Percentiles rank a stretch among this genome's conserved stretches.
Conservation (phyloP, 2,797 vertebrate species). For the Dipus sagitta region DNA sequence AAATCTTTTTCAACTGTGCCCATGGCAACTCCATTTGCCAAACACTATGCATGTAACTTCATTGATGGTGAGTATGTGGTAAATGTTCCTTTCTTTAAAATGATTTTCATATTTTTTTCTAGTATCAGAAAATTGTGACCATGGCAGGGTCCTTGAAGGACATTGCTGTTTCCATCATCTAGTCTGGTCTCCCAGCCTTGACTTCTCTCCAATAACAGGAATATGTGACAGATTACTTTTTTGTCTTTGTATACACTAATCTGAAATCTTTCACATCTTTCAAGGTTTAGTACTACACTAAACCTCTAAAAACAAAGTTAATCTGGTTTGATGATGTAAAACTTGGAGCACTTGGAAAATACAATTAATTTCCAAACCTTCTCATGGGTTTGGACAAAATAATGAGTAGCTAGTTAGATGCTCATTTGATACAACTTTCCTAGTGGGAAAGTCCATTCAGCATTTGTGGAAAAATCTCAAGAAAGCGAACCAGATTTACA, state of each 20-base stretch:
- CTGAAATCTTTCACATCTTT: not conserved
- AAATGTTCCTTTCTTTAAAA: not conserved
- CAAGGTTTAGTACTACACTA: not conserved
- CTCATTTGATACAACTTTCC: not conserved
- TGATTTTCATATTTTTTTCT: not conserved
- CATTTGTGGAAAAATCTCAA: conserved; percentile 35
- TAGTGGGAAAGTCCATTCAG: conserved; percentile 51
- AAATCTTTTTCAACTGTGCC: not conserved
- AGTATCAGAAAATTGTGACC: not conserved
- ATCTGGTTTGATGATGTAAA: no score
- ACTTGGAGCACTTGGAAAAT: not conserved
- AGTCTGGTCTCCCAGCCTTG: not conserved
- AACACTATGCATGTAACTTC: not conserved
- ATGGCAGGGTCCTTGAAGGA: not conserved
- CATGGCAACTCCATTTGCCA: not conserved
- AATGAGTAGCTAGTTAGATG: not conserved
- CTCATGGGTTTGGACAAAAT: not conserved
- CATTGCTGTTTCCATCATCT: not conserved
- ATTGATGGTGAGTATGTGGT: not conserved
- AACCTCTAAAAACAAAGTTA: not conserved
- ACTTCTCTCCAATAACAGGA: not conserved
- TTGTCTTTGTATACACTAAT: not conserved
- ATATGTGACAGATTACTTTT: not conserved
- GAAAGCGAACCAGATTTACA: not conserved
- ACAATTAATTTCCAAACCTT: conserved; percentile 1